Evolutionary conservation across 2,797 vertebrate genomes (phyloP).

Genomic region (Thunnus albacares): DNA sequence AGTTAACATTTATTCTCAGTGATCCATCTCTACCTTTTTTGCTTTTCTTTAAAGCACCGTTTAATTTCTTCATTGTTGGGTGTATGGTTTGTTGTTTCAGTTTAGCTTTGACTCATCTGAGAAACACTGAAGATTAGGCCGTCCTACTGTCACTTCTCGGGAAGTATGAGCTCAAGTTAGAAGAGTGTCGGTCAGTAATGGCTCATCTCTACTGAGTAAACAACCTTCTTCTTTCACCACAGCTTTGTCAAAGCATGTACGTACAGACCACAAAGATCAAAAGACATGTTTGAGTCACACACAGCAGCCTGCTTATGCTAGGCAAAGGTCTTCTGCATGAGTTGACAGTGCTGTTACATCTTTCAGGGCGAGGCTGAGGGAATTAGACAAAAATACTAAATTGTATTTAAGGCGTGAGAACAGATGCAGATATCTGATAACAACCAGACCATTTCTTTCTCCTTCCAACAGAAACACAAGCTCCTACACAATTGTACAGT

Average conservation of each 20-base stretch:
- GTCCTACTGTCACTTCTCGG: constrained; percentile 3
- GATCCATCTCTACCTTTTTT: not conserved
- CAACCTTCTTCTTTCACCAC: constrained; percentile 3
- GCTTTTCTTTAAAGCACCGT: not conserved
- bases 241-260: not conserved
- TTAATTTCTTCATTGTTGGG: not conserved
- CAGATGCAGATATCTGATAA: too few relatives aligned
- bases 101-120: not conserved
- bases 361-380: not conserved
- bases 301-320: not conserved
- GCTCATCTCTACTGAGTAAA: constrained; percentile 25
- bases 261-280: constrained; percentile 47
- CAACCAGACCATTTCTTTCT: not conserved
- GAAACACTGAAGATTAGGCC: not conserved
- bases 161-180: constrained; percentile 12
- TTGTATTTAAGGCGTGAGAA: too few relatives aligned
- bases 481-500: not conserved
- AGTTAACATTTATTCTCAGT: not conserved
- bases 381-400: not conserved
- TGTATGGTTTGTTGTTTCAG: not conserved
- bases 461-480: not conserved
- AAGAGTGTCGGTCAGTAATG: constrained; percentile 27
- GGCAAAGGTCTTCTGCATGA: not conserved
- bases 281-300: not conserved
- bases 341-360: not conserved